phyloP scores from a whole-genome alignment of 2,797 vertebrate species.

The Channallabes apus region DNA sequence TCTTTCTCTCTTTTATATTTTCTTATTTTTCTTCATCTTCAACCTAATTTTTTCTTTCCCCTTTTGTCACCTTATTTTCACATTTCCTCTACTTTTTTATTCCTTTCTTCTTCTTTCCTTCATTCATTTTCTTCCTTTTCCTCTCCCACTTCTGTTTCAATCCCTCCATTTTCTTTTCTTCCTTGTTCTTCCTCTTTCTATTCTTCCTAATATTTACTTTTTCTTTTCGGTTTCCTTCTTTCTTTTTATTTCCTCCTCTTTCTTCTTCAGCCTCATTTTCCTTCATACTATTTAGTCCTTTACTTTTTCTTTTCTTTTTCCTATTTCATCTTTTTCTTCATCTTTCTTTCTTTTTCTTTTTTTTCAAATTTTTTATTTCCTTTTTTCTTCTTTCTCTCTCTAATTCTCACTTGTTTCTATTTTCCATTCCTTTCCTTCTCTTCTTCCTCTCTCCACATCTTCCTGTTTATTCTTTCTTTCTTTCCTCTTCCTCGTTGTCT shows the following conservation, averaged over 20 bases:
- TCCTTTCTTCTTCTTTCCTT: background rate
- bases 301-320: background rate
- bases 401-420: background rate
- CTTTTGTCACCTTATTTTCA: too few species aligned
- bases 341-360: background rate
- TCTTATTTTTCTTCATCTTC: background rate
- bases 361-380: background rate
- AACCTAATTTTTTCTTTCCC: too few species aligned
- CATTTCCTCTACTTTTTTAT: too few species aligned
- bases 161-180: background rate
- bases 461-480: background rate
- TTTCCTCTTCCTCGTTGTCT: background rate
- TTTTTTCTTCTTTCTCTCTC: background rate
- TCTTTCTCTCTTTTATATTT: background rate
- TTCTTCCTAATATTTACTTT: background rate
- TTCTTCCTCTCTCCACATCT: background rate
- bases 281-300: background rate
- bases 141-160: too few species aligned
- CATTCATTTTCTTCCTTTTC: background rate
- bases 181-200: too few species aligned
- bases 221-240: too few species aligned
- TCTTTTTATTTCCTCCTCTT: background rate
- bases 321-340: background rate
- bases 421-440: background rate
- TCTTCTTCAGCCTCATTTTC: background rate